A percentile compares a stretch with the other conserved stretches of the same genome.
phyloP scores from a whole-genome alignment of 2,797 vertebrate genomes.

The Arnoldichthys spilopterus region DNA sequence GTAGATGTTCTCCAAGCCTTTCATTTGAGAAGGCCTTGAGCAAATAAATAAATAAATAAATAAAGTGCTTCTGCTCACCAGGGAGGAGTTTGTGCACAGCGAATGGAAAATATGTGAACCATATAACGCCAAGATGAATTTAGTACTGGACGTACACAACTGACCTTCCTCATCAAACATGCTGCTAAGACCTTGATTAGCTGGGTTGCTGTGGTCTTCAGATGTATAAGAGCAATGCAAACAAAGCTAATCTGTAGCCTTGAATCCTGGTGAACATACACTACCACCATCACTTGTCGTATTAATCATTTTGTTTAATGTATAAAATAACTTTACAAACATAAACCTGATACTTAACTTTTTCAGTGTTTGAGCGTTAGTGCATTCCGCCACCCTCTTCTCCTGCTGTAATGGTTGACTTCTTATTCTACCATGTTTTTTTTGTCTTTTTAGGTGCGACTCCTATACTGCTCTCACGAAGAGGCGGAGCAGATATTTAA shows the following conservation, averaged over 20 bases:
- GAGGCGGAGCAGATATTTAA: constrained; percentile 87
- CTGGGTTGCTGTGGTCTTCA: background rate
- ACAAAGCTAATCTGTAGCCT: background rate
- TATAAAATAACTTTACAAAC: too few species aligned
- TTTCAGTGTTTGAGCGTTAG: background rate
- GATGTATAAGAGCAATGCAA: background rate
- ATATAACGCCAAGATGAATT: background rate
- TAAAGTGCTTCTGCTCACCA: background rate
- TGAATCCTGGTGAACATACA: background rate
- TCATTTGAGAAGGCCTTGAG: constrained; percentile 8
- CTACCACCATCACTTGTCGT: background rate
- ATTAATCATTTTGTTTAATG: background rate
- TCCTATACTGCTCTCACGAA: constrained; percentile 92
- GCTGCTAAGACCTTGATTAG: background rate
- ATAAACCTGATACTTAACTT: too few species aligned
- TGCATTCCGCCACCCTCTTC: background rate
- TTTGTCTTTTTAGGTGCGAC: constrained; percentile 79
- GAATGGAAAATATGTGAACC: background rate
- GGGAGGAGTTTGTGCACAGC: background rate
- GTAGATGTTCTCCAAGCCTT: constrained; percentile 28
- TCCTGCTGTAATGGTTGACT: background rate
- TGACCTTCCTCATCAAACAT: background rate
- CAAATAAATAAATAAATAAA: background rate
- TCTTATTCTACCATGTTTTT: background rate
- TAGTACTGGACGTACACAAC: background rate